Evolutionary conservation across 2,888 invertebrate species (phyloP), one percentile per base, ranked within the genome.

Genomic region (Sinodicranocentrus sp.): DNA sequence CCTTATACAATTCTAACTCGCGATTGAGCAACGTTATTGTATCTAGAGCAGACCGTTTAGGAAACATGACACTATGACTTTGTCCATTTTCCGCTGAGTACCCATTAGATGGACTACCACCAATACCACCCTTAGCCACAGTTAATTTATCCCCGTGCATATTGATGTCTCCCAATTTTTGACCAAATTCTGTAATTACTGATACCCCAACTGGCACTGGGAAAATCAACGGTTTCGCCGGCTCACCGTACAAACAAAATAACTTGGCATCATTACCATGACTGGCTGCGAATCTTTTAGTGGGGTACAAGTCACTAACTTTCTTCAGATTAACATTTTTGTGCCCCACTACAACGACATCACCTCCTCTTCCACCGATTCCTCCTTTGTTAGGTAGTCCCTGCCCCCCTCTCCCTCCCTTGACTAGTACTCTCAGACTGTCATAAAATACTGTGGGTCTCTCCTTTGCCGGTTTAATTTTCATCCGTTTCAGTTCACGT

Each of bases 1-100:
- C 92, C 89, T 96, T 94, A 90, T 98, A 99, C 44, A 98, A 91
- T 91, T 98, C 98, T 75, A 99, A 91, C 92, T 99, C 98, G 92
- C 91, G 97, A 90, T 97, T 98, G 0, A 99, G 92, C 0, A 98
- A 92, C 77, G 96, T 91, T 28, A 98, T 92, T 43, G 96, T 98
- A 90, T 98, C 96, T 84, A 98, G 92, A 88, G 97, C 96, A 88
- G 92, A 93, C 85, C 98, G 93, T 86, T 91, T 91, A 0, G 92
- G 91, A 90, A 95, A 93, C 68, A 92, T 93, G n/a, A 99, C 91
- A 10, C 92, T 92, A 85, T 93, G 92, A 15, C 90, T 89, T 90
- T 96, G 94, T 0, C 98, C 98, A 89, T 92, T 93, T 70, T 93
- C 93, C 0, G 97, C 98, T 10, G 94, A 91, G 89, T 93, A 98